These are phyloP conservation scores for Ranitomeya variabilis DNA, from an alignment of 2,113 vertebrate genomes.

Conservation along the genomic window DNA sequence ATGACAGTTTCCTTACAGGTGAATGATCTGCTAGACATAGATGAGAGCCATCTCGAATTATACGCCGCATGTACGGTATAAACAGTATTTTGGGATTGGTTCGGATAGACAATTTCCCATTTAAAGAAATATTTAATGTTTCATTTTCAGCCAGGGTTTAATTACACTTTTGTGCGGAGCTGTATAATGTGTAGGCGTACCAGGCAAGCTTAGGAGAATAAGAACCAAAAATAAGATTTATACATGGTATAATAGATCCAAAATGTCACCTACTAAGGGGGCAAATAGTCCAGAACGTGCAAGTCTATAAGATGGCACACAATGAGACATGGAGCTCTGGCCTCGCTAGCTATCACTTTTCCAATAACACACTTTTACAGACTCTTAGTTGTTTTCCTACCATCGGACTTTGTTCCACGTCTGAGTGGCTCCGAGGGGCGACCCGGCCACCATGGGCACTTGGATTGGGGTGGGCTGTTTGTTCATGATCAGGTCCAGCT, in stretches of 20 bases:
- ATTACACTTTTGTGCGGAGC: neutral
- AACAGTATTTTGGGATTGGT: no score
- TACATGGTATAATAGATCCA: neutral
- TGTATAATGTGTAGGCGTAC: neutral
- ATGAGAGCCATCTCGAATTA: no score
- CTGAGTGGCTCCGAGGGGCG: constrained; percentile 94
- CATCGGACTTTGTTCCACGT: constrained; percentile 98
- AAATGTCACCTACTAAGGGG: neutral
- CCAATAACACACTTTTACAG: neutral
- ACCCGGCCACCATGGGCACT: constrained; percentile 97
- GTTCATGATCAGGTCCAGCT: constrained; percentile 88
- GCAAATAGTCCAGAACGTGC: neutral
- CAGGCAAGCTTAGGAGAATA: neutral
- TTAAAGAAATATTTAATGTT: no score
- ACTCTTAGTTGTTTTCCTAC: constrained; percentile 70
- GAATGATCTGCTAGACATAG: no score
- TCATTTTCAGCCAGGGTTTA: neutral
- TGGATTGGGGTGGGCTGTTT: constrained; percentile 92
- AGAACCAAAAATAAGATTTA: neutral
- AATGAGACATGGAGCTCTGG: neutral
- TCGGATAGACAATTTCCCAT: no score
- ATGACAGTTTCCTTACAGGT: no score
- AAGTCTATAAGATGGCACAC: neutral
- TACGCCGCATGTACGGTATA: no score
- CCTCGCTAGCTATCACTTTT: neutral